phyloP scores from a whole-genome alignment of 2,113 vertebrate species.

The Ammodramus savannarum region DNA sequence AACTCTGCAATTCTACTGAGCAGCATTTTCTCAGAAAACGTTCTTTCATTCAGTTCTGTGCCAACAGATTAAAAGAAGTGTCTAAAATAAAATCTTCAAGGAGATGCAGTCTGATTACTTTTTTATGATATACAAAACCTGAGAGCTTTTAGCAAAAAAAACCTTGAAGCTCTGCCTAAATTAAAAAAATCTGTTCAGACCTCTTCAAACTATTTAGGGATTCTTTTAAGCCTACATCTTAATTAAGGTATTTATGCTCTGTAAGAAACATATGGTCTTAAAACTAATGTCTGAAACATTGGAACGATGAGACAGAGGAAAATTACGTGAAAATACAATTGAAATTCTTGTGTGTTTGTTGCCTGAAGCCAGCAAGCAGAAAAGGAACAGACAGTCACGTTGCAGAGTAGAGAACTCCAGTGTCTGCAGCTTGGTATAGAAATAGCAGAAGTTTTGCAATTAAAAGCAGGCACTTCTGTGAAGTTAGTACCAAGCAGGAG shows the following conservation, averaged over 20 bases:
- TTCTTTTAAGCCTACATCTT: conserved; percentile 7
- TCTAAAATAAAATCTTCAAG: not conserved
- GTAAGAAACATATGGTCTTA: conserved; percentile 15
- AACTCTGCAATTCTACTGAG: not conserved
- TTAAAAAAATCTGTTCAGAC: not conserved
- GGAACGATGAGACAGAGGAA: not conserved
- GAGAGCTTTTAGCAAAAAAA: not conserved
- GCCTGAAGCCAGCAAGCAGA: conserved; percentile 18
- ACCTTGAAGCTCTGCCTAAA: not conserved
- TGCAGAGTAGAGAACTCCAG: not conserved
- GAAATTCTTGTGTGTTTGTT: not conserved
- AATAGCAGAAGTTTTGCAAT: not conserved
- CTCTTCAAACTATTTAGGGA: not conserved
- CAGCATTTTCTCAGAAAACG: not conserved
- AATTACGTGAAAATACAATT: not conserved
- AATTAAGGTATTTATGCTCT: conserved; percentile 15
- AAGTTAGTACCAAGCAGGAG: not conserved
- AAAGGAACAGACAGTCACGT: not conserved
- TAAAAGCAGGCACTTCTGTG: not conserved
- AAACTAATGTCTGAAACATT: conserved; percentile 1
- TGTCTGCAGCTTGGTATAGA: not conserved
- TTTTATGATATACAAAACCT: not conserved
- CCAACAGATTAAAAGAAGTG: not conserved
- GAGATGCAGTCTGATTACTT: not conserved
- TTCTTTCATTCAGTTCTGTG: not conserved